Conservation (phyloP, 2,113 vertebrate genomes). For the Rhea pennata region DNA sequence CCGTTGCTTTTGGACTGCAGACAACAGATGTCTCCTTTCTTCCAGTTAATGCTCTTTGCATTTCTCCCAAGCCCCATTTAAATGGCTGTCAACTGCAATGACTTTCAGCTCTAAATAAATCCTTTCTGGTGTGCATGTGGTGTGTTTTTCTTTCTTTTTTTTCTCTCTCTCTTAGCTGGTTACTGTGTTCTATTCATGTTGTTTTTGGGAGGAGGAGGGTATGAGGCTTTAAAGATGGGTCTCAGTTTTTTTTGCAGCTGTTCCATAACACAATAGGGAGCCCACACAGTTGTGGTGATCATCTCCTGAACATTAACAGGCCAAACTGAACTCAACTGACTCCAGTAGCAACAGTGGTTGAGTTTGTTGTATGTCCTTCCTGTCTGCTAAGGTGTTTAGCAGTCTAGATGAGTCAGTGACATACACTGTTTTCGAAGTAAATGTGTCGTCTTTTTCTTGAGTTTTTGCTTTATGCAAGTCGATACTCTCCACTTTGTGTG, state of each 20-base stretch:
- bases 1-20: background rate
- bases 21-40: background rate
- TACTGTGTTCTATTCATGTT: background rate
- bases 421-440: background rate
- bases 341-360: background rate
- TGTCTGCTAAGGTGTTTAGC: background rate
- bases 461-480: background rate
- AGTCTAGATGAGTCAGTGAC: background rate
- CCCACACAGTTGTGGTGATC: background rate
- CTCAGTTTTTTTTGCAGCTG: background rate
- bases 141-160: background rate
- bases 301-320: background rate
- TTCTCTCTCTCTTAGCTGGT: background rate
- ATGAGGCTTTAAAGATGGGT: background rate
- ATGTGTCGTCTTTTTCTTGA: background rate
- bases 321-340: accelerated
- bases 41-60: background rate
- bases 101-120: background rate
- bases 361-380: background rate
- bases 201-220: no score
- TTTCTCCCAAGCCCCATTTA: background rate
- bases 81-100: background rate
- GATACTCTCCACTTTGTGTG: background rate
- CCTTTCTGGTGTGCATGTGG: background rate
- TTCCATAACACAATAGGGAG: background rate